Evolutionary conservation across 2,888 invertebrate genomes (phyloP).

Genomic region (Sinopyrophorus schimmeli): DNA sequence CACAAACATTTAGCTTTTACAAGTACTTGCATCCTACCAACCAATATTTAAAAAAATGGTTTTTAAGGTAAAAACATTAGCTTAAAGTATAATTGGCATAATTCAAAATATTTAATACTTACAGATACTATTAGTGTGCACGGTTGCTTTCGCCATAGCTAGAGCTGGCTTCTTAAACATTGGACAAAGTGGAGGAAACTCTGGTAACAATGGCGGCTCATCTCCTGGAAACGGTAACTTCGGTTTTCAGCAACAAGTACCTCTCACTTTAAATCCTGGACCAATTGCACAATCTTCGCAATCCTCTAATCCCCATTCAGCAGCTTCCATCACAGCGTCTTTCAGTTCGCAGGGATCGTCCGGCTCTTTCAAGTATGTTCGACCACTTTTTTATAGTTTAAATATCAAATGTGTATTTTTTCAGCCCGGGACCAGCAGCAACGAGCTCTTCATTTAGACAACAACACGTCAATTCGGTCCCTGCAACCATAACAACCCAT

Average conservation of each 20-base stretch:
- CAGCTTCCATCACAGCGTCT: slow-evolving; percentile 10
- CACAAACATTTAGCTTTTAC: slow-evolving; percentile 9
- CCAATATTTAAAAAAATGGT: slow-evolving; percentile 10
- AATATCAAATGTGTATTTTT: background rate
- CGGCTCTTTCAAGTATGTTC: background rate
- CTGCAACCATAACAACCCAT: slow-evolving; percentile 26
- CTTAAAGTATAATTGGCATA: background rate
- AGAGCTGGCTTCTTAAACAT: slow-evolving; percentile 23
- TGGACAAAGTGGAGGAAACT: slow-evolving; percentile 15
- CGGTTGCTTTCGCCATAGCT: slow-evolving; percentile 13
- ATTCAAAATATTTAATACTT: background rate
- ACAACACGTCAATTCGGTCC: slow-evolving; percentile 27
- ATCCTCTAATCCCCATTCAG: slow-evolving; percentile 6
- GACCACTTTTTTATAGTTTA: no score
- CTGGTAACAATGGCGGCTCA: slow-evolving; percentile 7
- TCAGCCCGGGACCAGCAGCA: slow-evolving; percentile 18
- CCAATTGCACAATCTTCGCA: slow-evolving; percentile 16
- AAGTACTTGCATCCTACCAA: slow-evolving; percentile 6
- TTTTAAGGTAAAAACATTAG: slow-evolving; percentile 19
- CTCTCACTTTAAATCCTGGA: slow-evolving; percentile 24
- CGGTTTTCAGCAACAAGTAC: slow-evolving; percentile 24
- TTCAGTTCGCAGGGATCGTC: slow-evolving; percentile 1
- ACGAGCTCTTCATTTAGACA: slow-evolving; percentile 28
- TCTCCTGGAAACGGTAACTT: slow-evolving; percentile 13
- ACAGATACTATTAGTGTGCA: background rate